Evolutionary conservation across 2,797 vertebrate genomes (phyloP), one percentile per base, ranked within the genome.

Genomic region (Caiman crocodilus): DNA sequence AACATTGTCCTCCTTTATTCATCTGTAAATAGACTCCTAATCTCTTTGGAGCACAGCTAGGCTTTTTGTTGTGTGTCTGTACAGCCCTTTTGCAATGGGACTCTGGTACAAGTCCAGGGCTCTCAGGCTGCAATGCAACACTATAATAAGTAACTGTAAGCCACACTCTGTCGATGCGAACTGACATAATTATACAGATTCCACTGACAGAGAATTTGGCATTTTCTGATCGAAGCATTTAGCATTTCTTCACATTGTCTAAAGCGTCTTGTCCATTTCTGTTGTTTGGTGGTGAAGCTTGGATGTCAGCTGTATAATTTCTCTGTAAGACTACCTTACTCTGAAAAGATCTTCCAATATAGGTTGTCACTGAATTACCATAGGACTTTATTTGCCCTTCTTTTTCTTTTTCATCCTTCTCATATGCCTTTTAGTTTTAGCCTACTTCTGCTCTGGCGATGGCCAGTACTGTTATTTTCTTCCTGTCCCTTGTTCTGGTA

Each of bases 1-100:
- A 0, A 26, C 9, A 28, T 42, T 42, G 3, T 80, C 25, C 8
- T 80, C 71, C 16, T 83, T 2, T 0, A 42, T n/a, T 9, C 12
- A 77, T n/a, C 65, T 4, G 3, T 1, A 2, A 9, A 20, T 21
- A 61, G 14, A 58, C 15, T 18, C 61, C 56, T 61, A 21, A 12
- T 20, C 7, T 73, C 26, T 73, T 25, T 73, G 7, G 23, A 14
- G 14, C 32, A 25, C 42, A 55, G 30, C 3, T 60, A 25, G 18
- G 1, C 0, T 21, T 63, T 82, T 76, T 76, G 59, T 20, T 4
- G 63, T 15, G 4, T 12, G 1, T 5, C 61, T 82, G 32, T 26
- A 69, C 76, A 61, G 42, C 25, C 42, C 55, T 59, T 11, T 5
- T 9, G 10, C 8, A 9, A 23, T 57, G 76, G 14, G 32, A 35